phyloP scores from a whole-genome alignment of 2,888 invertebrate genomes.

The Tinea trinotella region DNA sequence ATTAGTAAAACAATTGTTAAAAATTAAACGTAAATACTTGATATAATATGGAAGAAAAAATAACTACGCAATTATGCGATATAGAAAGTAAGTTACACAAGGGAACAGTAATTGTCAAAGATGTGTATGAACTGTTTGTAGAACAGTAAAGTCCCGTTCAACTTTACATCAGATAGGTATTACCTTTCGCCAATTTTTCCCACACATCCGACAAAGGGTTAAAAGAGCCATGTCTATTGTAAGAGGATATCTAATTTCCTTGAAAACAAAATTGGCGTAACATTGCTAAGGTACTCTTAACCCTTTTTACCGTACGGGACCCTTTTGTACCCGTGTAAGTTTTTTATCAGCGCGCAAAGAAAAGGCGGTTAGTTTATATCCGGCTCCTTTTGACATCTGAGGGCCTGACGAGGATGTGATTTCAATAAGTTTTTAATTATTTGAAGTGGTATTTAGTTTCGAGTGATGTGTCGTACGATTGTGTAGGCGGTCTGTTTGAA shows the following conservation, averaged over 20 bases:
- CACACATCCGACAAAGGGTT: constrained; percentile 55
- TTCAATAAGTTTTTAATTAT: constrained; percentile 66
- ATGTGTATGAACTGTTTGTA: constrained; percentile 23
- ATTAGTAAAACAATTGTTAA: too few relatives aligned
- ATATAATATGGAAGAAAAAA: too few relatives aligned
- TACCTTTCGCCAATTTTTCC: constrained; percentile 44
- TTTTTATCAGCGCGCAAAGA: constrained; percentile 59
- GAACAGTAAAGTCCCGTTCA: constrained; percentile 31
- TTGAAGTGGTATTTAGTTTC: constrained; percentile 57
- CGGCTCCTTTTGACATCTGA: constrained; percentile 59
- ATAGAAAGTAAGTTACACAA: background rate
- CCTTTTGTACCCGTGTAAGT: constrained; percentile 43
- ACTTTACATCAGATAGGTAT: constrained; percentile 27
- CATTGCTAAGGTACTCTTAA: constrained; percentile 48
- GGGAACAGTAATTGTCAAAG: background rate
- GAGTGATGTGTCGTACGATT: constrained; percentile 32
- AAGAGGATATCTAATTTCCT: constrained; percentile 71
- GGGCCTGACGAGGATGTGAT: constrained; percentile 50
- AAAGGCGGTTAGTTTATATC: constrained; percentile 73
- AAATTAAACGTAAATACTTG: too few relatives aligned
- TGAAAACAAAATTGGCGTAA: constrained; percentile 71
- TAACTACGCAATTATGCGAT: too few relatives aligned
- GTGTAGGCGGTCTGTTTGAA: background rate
- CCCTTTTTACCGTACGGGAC: constrained; percentile 42
- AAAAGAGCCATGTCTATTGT: constrained; percentile 54